These are phyloP conservation scores for Betta splendens DNA, from an alignment of 2,797 vertebrate species.

Conservation along the genomic window DNA sequence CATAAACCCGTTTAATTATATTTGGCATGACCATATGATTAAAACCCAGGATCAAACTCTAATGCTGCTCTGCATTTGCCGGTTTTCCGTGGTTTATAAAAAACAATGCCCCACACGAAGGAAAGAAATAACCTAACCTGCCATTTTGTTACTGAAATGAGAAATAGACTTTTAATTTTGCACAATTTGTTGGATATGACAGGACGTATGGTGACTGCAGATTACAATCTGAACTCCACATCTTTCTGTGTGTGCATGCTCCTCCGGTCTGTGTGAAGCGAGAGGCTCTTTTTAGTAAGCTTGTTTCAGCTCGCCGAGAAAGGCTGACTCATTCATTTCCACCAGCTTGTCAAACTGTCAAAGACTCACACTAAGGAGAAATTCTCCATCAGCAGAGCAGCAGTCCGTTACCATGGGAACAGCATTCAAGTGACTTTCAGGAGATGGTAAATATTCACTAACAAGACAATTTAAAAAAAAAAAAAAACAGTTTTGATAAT, in stretches of 20 bases:
- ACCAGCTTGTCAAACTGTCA: conserved; percentile 66
- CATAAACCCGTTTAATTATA: conserved; percentile 27
- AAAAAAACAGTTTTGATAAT: conserved; percentile 2
- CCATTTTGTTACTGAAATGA: no score
- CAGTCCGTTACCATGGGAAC: conserved; percentile 66
- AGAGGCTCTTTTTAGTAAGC: conserved; percentile 48
- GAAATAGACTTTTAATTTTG: no score
- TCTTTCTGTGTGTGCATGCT: conserved; percentile 15
- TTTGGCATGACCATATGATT: conserved; percentile 23
- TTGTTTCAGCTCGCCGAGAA: conserved; percentile 61
- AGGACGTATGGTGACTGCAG: conserved; percentile 18
- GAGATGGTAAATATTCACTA: conserved; percentile 34
- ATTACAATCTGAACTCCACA: conserved; percentile 39
- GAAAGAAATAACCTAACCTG: no score
- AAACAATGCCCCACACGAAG: no score
- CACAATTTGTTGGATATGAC: conserved; percentile 16
- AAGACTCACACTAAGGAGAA: conserved; percentile 42
- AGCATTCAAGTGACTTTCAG: conserved; percentile 38
- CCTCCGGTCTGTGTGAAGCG: conserved; percentile 40
- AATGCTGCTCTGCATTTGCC: not conserved
- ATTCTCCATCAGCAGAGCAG: conserved; percentile 27
- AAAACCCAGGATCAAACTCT: not conserved
- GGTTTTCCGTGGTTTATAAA: no score
- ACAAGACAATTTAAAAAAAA: conserved; percentile 6
- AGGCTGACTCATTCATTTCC: conserved; percentile 69